A percentile compares a stretch with the other conserved stretches of the same genome.
These are phyloP conservation scores for Gambusia affinis DNA, from an alignment of 2,113 vertebrate species.

Conservation along the genomic window DNA sequence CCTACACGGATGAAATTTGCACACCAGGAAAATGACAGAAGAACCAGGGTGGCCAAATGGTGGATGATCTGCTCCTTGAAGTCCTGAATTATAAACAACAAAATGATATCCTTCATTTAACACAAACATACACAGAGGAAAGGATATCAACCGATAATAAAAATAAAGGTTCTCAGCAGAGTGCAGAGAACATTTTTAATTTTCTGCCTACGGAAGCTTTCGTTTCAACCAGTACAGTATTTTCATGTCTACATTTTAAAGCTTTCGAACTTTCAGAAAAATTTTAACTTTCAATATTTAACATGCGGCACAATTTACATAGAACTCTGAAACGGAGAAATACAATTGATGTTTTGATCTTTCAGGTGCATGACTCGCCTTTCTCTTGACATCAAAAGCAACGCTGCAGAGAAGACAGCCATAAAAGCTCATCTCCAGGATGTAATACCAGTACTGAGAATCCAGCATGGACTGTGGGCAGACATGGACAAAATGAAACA, in stretches of 20 bases:
- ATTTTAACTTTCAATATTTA: not conserved
- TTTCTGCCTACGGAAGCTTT: too few relatives aligned
- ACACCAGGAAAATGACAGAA: constrained; percentile 92
- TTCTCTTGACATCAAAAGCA: constrained; percentile 89
- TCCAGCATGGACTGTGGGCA: constrained; percentile 84
- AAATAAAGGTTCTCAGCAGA: too few relatives aligned
- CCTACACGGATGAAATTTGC: constrained; percentile 91
- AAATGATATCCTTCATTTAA: not conserved
- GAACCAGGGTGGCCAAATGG: constrained; percentile 87
- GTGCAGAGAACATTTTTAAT: too few relatives aligned
- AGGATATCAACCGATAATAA: too few relatives aligned
- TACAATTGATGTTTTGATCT: not conserved
- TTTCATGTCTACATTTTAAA: too few relatives aligned
- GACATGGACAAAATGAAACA: constrained; percentile 21
- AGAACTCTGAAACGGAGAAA: not conserved
- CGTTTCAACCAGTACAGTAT: too few relatives aligned
- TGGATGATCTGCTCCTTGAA: constrained; percentile 91
- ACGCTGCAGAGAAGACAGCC: constrained; percentile 90
- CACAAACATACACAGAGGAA: not conserved
- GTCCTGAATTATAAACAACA: constrained; percentile 79
- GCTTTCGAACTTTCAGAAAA: not conserved
- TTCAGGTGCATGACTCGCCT: constrained; percentile 80
- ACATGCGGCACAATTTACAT: not conserved
- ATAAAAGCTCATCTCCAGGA: constrained; percentile 92
- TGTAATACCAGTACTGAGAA: constrained; percentile 98